Evolutionary conservation across 2,888 invertebrate genomes (phyloP).

Genomic region (Steinernema carpocapsae): DNA sequence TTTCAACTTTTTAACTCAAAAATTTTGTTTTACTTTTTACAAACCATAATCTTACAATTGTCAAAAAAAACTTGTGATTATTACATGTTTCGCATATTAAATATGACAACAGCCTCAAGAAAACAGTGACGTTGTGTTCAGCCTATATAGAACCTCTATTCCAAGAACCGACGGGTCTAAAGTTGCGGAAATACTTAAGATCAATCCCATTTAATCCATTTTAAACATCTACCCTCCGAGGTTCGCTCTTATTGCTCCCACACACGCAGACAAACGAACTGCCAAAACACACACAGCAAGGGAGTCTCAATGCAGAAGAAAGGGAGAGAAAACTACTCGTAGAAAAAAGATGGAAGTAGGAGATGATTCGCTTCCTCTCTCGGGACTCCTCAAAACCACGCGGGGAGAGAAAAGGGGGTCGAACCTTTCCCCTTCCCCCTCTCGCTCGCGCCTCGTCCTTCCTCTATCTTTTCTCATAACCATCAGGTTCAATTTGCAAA

Average conservation of each 20-base stretch:
- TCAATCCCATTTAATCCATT: slow-evolving; percentile 12
- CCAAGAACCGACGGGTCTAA: no score
- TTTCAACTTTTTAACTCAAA: no score
- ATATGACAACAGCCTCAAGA: no score
- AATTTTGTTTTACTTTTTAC: no score
- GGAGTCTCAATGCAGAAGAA: not conserved
- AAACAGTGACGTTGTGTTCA: no score
- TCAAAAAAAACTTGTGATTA: no score
- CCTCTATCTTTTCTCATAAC: slow-evolving; percentile 17
- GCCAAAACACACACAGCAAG: not conserved
- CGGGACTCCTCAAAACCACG: slow-evolving; percentile 3
- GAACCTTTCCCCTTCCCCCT: not conserved
- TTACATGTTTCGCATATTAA: no score
- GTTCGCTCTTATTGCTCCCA: not conserved
- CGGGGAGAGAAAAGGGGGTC: not conserved
- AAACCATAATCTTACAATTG: no score
- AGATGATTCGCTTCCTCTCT: slow-evolving; percentile 13
- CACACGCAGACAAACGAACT: not conserved
- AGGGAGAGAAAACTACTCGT: not conserved
- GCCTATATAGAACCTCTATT: no score
- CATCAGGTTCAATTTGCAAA: slow-evolving; percentile 33
- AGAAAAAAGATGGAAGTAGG: not conserved
- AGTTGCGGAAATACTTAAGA: not conserved
- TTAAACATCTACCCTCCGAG: not conserved
- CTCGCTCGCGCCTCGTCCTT: not conserved